Evolutionary conservation across 2,888 invertebrate species (phyloP), one percentile per base, ranked within the genome.

Genomic region (Girardia tigrina): DNA sequence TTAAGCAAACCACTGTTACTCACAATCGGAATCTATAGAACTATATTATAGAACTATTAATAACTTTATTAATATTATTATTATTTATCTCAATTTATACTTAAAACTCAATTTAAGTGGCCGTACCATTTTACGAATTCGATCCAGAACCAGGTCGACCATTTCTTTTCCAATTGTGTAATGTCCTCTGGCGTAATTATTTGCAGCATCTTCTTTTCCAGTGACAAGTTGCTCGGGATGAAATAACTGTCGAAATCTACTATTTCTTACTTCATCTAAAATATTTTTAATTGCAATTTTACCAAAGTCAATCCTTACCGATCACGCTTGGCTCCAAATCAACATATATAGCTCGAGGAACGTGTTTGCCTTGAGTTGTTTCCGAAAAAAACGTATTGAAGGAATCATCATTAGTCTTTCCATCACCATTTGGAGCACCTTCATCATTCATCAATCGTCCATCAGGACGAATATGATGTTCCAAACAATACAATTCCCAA

Each of bases 141-240:
- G 79, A 80, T 91, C 89, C 80, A 90, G 82, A 0, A 88, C 88
- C 0, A 89, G 79, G 78, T 89, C 89, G 71, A 91, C 88, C 79
- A 90, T 88, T 81, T 90, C 90, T 78, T 86, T 86, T 73, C 89
- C 89, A 72, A 91, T 90, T 0, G 89, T 87, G 81, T 90, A 90
- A 80, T 90, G 82, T 88, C 90, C 84, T 88, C 90, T 83, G 0
- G 90, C 90, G 81, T 89, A 91, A 83, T 91, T 91, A 81, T 90
- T 91, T 0, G 91, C 90, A 0, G 90, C 90, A 84, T 91, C 91
- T 83, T 91, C 91, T 84, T 90, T 90, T 12, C 90, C 79, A 78
- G 82, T 83, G 75, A 83, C 80, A 70, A 82, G 77, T 74, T 82
- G 81, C 56, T 83, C 82, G 6, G 82, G 82, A 77, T 82, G 82